Evolutionary conservation across 2,888 invertebrate species (phyloP), one percentile per base, ranked within the genome.

Genomic region (Branchipolynoe longqiensis): DNA sequence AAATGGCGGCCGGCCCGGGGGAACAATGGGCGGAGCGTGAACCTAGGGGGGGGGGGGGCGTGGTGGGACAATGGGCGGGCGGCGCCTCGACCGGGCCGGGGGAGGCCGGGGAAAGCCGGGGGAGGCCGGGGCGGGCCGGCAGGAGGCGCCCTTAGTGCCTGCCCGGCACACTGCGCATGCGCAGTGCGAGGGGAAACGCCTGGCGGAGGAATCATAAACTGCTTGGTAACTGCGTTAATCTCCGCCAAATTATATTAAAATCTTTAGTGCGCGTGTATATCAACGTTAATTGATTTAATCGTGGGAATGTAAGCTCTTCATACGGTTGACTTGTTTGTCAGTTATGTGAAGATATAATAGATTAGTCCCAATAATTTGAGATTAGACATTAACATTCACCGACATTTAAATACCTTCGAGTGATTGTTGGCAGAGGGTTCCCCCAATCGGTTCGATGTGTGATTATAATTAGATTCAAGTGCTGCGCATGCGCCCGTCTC

Each of bases 121-220:
- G 69, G 38, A 36, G 36, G 33, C 69, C 25, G 69, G 38, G 69
- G 69, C 33, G n/a, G 38, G 12, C 2, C 69, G 69, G 38, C 69
- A 69, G 69, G 69, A 69, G 69, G 69, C n/a, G 69, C 3, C 25
- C 69, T 69, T 69, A 69, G 18, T 36, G n/a, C n/a, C n/a, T n/a
- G n/a, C n/a, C n/a, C n/a, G n/a, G n/a, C n/a, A n/a, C n/a, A n/a
- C n/a, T n/a, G n/a, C n/a, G n/a, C n/a, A n/a, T n/a, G n/a, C n/a
- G 12, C 38, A 18, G 69, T 38, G 69, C 33, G 33, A 36, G 38
- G 69, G 33, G 36, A 14, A n/a, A 22, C 38, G 38, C 69, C 38
- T n/a, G 69, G 69, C 33, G 1, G 22, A 36, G 36, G 38, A 18
- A 38, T 18, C 69, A 31, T 69, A 69, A 25, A 69, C 69, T 69